Percentiles rank a stretch among this genome's conserved stretches.
These are phyloP conservation scores for Acholoe squamosa DNA, from an alignment of 2,888 invertebrate genomes.

Conservation along the genomic window DNA sequence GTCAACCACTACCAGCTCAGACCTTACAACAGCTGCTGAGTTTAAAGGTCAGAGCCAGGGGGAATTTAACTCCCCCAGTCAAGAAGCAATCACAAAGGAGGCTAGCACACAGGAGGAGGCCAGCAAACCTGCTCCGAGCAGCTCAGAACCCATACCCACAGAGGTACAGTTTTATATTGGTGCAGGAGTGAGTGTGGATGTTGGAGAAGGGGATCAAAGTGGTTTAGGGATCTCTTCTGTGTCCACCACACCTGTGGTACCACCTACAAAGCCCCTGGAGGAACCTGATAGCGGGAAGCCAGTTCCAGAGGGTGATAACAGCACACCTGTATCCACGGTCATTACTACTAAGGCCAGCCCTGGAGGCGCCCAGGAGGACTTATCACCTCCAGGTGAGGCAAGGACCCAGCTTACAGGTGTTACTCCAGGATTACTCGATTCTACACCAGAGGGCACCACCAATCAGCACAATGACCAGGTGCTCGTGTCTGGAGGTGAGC, in stretches of 20 bases:
- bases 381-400: neutral
- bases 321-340: neutral
- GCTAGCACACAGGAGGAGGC: neutral
- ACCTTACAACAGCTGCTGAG: neutral
- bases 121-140: neutral
- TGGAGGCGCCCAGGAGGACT: neutral
- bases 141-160: neutral
- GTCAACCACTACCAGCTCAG: neutral
- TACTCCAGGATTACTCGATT: neutral
- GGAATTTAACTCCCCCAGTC: neutral
- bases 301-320: neutral
- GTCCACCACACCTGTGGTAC: neutral
- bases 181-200: neutral
- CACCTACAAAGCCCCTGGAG: neutral
- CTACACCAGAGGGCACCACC: neutral
- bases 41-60: neutral
- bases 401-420: neutral
- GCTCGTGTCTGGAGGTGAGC: neutral
- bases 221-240: neutral
- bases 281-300: neutral
- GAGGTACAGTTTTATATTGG: neutral
- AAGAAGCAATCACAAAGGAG: neutral
- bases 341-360: neutral
- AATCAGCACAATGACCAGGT: neutral
- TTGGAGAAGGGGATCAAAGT: neutral